Percentiles rank a stretch among this genome's conserved stretches.
These are phyloP conservation scores for Calephelis perditalis DNA, from an alignment of 2,888 invertebrate species.

Conservation along the genomic window DNA sequence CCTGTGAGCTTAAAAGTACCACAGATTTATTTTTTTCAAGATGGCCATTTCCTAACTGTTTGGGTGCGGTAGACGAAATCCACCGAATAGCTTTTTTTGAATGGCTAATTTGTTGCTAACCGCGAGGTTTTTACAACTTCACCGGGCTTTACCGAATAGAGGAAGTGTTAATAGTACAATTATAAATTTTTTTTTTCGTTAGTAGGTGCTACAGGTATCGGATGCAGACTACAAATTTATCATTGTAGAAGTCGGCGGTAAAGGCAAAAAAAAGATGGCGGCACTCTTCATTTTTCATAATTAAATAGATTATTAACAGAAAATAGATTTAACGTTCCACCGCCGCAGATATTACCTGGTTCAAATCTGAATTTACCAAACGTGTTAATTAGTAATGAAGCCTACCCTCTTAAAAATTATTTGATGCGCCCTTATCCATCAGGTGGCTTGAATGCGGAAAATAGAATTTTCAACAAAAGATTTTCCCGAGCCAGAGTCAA, in stretches of 20 bases:
- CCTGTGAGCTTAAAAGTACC: not conserved
- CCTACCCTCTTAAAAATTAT: conserved; percentile 19
- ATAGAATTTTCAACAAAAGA: conserved; percentile 16
- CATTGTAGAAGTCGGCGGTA: conserved; percentile 13
- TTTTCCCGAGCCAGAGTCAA: conserved; percentile 16
- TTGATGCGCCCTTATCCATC: conserved; percentile 12
- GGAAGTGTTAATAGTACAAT: not conserved
- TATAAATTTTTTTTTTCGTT: not conserved
- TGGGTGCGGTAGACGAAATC: not conserved
- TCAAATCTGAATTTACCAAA: not conserved
- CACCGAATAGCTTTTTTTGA: not conserved
- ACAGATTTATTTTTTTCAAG: not conserved
- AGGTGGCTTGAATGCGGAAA: conserved; percentile 5
- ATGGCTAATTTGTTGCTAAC: too few relatives aligned
- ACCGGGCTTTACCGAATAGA: too few relatives aligned
- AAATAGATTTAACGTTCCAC: not conserved
- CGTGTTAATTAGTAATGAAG: conserved; percentile 14
- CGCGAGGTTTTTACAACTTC: too few relatives aligned
- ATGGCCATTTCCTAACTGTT: not conserved
- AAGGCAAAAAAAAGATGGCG: not conserved
- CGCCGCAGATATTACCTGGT: not conserved
- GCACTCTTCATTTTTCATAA: too few relatives aligned
- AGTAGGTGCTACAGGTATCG: not conserved
- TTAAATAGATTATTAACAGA: too few relatives aligned
- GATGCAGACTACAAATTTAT: conserved; percentile 7